Evolutionary conservation across 2,888 invertebrate genomes (phyloP).

Genomic region (Tryphoninae sp.): DNA sequence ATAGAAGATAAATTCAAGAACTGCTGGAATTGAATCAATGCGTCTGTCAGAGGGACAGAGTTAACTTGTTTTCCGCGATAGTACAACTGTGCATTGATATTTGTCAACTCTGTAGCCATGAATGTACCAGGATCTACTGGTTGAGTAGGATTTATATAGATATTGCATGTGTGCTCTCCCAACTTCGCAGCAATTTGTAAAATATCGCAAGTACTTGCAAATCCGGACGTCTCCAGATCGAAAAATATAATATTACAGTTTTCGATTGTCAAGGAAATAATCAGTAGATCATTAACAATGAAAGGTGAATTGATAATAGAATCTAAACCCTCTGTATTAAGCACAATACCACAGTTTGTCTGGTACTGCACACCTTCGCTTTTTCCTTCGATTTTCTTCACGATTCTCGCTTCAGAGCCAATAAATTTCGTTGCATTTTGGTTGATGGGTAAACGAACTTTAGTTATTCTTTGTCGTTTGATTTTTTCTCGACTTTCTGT

Average conservation of each 20-base stretch:
- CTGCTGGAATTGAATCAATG: conserved; percentile 29
- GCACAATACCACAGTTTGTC: conserved; percentile 17
- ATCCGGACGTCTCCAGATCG: conserved; percentile 45
- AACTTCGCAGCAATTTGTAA: conserved; percentile 42
- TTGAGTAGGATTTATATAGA: conserved; percentile 62
- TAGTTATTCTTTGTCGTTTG: conserved; percentile 12
- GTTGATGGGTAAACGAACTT: conserved; percentile 3
- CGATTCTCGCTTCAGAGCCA: conserved; percentile 3
- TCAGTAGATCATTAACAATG: conserved; percentile 7
- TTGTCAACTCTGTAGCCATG: conserved; percentile 55
- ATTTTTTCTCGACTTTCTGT: conserved; percentile 26
- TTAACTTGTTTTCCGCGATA: conserved; percentile 29
- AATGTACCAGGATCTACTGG: conserved; percentile 44
- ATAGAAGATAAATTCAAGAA: conserved; percentile 33
- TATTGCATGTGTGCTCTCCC: conserved; percentile 37
- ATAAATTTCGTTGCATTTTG: conserved; percentile 24
- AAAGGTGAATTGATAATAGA: conserved; percentile 3
- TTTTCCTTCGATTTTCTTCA: conserved; percentile 13
- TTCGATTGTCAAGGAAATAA: conserved; percentile 12
- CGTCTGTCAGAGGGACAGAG: conserved; percentile 35
- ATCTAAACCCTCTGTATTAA: conserved; percentile 11
- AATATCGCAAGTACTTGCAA: conserved; percentile 30
- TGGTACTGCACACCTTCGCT: conserved; percentile 32
- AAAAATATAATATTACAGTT: conserved; percentile 29
- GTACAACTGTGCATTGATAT: conserved; percentile 52